Evolutionary conservation across 2,113 vertebrate species (phyloP), one percentile per base, ranked within the genome.

Genomic region (Panthera tigris): DNA sequence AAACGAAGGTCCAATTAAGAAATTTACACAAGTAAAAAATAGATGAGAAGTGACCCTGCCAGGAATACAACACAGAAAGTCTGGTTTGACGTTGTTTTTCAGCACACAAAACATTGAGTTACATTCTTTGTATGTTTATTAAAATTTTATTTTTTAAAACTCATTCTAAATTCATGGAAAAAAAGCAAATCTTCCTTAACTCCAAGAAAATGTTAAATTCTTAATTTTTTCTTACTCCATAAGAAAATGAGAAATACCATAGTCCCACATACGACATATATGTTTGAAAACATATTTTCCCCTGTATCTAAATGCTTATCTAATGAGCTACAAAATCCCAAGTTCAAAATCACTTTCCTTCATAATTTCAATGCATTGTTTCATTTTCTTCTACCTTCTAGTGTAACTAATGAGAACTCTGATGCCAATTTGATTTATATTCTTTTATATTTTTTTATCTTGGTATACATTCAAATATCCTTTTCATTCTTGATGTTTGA

Each of bases 401-500:
- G 3, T 84, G 36, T 89, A 82, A 89, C n/a, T 73, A 89, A 55
- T 78, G 36, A 76, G 48, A 90, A 95, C 15, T 82, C 50, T 95
- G 55, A 74, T 41, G 27, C 3, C 27, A 82, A 83, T 83, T 48
- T 65, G 19, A 83, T 74, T 83, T 89, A 50, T 33, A 74, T 52
- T 55, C n/a, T 15, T 95, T 74, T 41, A n/a, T 89, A 21, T 61
- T 73, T 81, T 63, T 36, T 73, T 71, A 57, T 65, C 66, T 89
- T 65, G 45, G 45, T 27, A 83, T 50, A 74, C 48, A 89, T 65
- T 83, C 65, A 52, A 57, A 55, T 78, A 55, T 2, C 41, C 57
- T 48, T 63, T 71, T 94, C 29, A 76, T 76, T 95, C 31, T 91
- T 91, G 80, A 83, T 57, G 21, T 66, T 95, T 36, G 61, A 85